Evolutionary conservation across 2,113 vertebrate genomes (phyloP), one percentile per base, ranked within the genome.

Genomic region (Salvelinus namaycush): DNA sequence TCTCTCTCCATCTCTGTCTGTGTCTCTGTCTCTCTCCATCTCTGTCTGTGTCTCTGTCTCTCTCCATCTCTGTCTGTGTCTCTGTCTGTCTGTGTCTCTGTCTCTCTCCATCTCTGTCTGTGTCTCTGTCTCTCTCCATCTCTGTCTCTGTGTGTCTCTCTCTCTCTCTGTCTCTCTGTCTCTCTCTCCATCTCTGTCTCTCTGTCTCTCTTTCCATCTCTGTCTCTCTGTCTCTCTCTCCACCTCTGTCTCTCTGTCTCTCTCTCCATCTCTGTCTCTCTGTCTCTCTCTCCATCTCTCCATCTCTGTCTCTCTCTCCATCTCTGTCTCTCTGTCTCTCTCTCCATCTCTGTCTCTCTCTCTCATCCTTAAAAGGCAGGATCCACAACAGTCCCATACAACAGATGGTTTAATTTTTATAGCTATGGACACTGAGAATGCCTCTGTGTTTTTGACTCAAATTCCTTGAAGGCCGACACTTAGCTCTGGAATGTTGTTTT

Each of bases 401-500:
- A 79, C 90, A 92, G 89, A 91, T 90, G 90, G 86, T 90, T 90
- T 87, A 64, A 87, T 89, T 92, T 92, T 44, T 26, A 68, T 70
- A 81, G 84, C 79, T 84, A 88, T 84, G 87, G 78, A 68, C 3
- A 7, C 73, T 34, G 81, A 89, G 84, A 89, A 90, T 87, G 84
- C 79, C 83, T 89, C 79, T 51, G 54, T 51, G 54, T 88, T 90
- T 89, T 91, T 83, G 83, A 84, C 84, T 88, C 82, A 79, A 90
- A 93, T 91, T 89, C 81, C 89, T 89, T 83, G 74, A 88, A 91
- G 87, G 89, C 86, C 80, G 84, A 90, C 83, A 86, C 84, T 87
- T 82, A 84, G 82, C 87, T 88, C 87, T 84, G 88, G 84, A 84
- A 89, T 87, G 85, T 88, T 90, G 89, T 90, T 92, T 90, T 89